Conservation (phyloP, 2,888 invertebrate genomes). For the Phengaris arion region DNA sequence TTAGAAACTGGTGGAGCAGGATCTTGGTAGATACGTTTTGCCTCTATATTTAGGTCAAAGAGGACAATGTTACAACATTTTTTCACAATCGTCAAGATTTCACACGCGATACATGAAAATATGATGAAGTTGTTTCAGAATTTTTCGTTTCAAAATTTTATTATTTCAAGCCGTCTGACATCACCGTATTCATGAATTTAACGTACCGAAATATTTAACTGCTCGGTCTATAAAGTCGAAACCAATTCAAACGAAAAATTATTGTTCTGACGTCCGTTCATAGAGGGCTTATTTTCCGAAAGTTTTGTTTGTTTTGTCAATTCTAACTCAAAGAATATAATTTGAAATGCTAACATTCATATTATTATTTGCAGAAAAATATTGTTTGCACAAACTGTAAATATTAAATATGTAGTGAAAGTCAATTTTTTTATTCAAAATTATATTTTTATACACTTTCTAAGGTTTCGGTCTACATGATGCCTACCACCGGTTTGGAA, state of each 20-base stretch:
- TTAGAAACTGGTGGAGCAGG: no score
- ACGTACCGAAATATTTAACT: constrained; percentile 3
- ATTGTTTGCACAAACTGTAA: no score
- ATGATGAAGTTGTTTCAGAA: constrained; percentile 15
- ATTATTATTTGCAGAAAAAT: no score
- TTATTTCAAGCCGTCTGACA: background rate
- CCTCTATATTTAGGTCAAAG: background rate
- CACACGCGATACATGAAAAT: constrained; percentile 3
- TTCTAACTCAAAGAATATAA: background rate
- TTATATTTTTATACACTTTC: no score
- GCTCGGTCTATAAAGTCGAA: background rate
- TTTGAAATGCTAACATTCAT: no score
- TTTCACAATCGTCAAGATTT: constrained; percentile 10
- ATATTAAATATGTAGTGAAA: no score
- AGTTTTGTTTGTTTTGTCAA: background rate
- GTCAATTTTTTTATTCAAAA: no score
- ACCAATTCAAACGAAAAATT: constrained; percentile 17
- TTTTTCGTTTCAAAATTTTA: constrained; percentile 6
- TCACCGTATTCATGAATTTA: constrained; percentile 11
- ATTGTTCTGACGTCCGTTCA: background rate
- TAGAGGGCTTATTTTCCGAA: background rate
- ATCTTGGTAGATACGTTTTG: background rate
- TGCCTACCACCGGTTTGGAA: no score
- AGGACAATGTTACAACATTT: background rate
- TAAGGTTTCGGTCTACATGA: no score